A percentile compares a stretch with the other conserved stretches of the same genome.
Conservation (phyloP, 2,888 invertebrate genomes). For the Polyommatus icarus region DNA sequence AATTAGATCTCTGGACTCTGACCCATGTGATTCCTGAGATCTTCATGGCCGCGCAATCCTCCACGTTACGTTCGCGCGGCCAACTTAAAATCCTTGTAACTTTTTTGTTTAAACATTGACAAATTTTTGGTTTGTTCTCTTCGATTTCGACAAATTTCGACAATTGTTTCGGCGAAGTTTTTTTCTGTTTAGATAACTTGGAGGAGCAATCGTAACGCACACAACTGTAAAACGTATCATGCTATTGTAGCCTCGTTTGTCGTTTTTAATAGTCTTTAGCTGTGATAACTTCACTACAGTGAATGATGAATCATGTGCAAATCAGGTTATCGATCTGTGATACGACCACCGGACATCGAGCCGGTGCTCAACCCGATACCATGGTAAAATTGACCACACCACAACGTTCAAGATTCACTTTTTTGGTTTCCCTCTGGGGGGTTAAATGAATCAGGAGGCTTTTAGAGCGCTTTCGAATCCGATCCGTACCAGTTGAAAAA, state of each 20-base stretch:
- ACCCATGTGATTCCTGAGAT: too few species aligned
- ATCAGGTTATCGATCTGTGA: conserved; percentile 75
- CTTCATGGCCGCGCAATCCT: too few species aligned
- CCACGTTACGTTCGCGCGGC: too few species aligned
- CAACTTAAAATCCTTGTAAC: too few species aligned
- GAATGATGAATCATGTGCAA: conserved; percentile 59
- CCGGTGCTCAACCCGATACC: conserved; percentile 1
- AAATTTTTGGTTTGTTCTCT: too few species aligned
- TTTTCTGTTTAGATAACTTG: too few species aligned
- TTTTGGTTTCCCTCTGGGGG: not conserved
- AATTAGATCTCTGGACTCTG: too few species aligned
- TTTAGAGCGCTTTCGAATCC: not conserved
- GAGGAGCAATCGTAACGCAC: too few species aligned
- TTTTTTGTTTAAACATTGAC: too few species aligned
- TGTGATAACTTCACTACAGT: not conserved
- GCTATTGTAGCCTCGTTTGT: conserved; percentile 6
- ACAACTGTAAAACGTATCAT: not conserved
- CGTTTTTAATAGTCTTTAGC: conserved; percentile 17
- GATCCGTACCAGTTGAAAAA: too few species aligned
- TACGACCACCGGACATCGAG: not conserved
- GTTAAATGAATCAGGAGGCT: not conserved
- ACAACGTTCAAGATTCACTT: not conserved
- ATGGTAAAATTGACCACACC: conserved; percentile 1
- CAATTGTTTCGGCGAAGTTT: too few species aligned
- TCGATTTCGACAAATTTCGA: too few species aligned